A percentile compares a stretch with the other conserved stretches of the same genome.
Evolutionary conservation across 1,140 invertebrate genomes (phyloP).

Genomic region (Contarinia nasturtii): DNA sequence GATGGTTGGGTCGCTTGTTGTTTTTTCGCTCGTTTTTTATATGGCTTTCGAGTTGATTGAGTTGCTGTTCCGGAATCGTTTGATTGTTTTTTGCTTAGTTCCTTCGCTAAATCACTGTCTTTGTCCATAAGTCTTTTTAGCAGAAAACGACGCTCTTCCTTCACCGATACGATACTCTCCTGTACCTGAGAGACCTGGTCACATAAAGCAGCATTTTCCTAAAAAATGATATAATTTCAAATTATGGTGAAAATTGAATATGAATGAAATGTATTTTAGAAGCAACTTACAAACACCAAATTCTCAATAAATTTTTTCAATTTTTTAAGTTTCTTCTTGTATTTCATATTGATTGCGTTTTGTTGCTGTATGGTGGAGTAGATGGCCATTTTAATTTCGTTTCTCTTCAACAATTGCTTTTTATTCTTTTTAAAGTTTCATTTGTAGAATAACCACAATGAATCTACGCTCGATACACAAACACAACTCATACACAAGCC

Average conservation of each 20-base stretch:
- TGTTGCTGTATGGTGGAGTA: not conserved
- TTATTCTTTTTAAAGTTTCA: too few relatives aligned
- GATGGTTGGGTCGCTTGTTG: constrained; percentile 2
- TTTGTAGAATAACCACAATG: too few relatives aligned
- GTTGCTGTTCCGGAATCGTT: not conserved
- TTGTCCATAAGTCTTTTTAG: constrained; percentile 40
- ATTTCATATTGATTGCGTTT: constrained; percentile 21
- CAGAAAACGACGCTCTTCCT: constrained; percentile 51
- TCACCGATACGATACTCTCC: constrained; percentile 44
- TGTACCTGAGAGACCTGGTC: constrained; percentile 59
- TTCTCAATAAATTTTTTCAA: constrained; percentile 30
- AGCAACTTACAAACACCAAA: constrained; percentile 29
- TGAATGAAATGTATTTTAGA: not conserved
- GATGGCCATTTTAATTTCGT: not conserved
- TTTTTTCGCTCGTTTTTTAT: not conserved
- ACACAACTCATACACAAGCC: too few relatives aligned
- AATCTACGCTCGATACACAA: too few relatives aligned
- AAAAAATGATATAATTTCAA: constrained; percentile 9
- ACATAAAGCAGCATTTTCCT: constrained; percentile 64
- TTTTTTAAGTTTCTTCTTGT: constrained; percentile 31
- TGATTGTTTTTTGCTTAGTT: not conserved
- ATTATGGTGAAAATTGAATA: not conserved
- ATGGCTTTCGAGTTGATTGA: not conserved
- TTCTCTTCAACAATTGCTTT: too few relatives aligned
- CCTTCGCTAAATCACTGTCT: constrained; percentile 16